A percentile compares a stretch with the other conserved stretches of the same genome.
Conservation (phyloP, 2,113 vertebrate species). For the Oncorhynchus gorbuscha region DNA sequence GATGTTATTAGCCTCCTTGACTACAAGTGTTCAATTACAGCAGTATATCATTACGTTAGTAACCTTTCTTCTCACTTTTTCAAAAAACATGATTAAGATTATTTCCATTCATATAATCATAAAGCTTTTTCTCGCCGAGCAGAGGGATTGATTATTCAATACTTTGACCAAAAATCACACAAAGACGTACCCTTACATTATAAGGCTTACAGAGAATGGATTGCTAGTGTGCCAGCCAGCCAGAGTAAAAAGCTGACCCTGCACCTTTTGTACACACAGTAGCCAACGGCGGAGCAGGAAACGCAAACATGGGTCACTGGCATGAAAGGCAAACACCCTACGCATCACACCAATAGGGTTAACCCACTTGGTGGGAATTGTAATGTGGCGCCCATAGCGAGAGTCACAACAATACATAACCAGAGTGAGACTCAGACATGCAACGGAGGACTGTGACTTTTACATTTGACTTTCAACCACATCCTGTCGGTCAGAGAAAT, state of each 20-base stretch:
- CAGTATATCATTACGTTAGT: conserved; percentile 15
- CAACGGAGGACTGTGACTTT: background rate
- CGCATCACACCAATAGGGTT: too few relatives aligned
- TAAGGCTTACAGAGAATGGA: too few relatives aligned
- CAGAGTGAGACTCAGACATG: background rate
- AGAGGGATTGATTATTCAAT: background rate
- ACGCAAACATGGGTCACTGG: too few relatives aligned
- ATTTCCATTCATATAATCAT: background rate
- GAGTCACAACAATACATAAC: background rate
- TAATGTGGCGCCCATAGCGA: too few relatives aligned
- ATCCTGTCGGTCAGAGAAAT: background rate
- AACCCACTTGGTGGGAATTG: too few relatives aligned
- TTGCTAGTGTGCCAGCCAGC: too few relatives aligned
- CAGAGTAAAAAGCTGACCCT: background rate
- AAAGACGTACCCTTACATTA: too few relatives aligned
- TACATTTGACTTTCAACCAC: background rate
- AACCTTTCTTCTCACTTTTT: background rate
- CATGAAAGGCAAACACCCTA: too few relatives aligned
- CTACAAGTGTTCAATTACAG: conserved; percentile 25
- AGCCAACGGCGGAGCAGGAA: too few relatives aligned
- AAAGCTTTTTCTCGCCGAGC: background rate
- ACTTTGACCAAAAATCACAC: background rate
- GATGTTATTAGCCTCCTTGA: conserved; percentile 19
- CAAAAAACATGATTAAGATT: background rate
- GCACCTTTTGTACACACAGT: too few relatives aligned